Base-by-base conservation (phyloP, 1,140 invertebrate species). In the Nymphalis io region DNA sequence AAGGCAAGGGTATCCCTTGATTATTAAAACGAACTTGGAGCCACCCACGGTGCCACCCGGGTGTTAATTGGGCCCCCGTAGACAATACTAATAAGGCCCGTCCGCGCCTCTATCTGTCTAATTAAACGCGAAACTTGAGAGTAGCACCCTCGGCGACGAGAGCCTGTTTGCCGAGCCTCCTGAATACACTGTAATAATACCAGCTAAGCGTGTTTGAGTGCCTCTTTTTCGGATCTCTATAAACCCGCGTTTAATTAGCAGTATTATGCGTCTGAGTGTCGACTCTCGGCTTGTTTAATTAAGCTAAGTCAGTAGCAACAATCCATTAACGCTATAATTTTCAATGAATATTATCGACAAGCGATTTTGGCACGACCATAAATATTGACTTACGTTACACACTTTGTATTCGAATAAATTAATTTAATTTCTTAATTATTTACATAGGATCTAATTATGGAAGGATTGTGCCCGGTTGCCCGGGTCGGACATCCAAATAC, bases 71-170 rank as follows among this genome's bases (percentile, higher is more conserved):
- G 89, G 87, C 87, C 87, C 87, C 88, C 85, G 87, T 88, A 91
- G 89, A 91, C 89, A 91, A 91, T 91, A 89, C 89, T 91, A 91
- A 91, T 91, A 91, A 91, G 89, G 84, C 88, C 81, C 84, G 87
- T 87, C 87, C 87, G 87, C 83, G 87, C 85, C 81, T 89, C 87
- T 89, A 89, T 91, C 88, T 88, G 88, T 91, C 89, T 89, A 91
- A 91, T 91, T 91, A 91, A 89, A 91, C 88, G 87, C 86, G 87
- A 89, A 91, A 91, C 89, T 89, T 81, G 88, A 91, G 88, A 89
- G 86, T 81, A 89, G 87, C 85, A 87, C 89, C 87, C 89, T 91
- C 85, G 75, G 78, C 81, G 84, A 82, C 76, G 81, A 87, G 86
- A 77, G 86, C 79, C 84, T 89, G 85, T 91, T 88, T 88, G 83